Evolutionary conservation across 2,113 vertebrate genomes (phyloP), one percentile per base, ranked within the genome.

Genomic region (Chlorodrepanis virens): DNA sequence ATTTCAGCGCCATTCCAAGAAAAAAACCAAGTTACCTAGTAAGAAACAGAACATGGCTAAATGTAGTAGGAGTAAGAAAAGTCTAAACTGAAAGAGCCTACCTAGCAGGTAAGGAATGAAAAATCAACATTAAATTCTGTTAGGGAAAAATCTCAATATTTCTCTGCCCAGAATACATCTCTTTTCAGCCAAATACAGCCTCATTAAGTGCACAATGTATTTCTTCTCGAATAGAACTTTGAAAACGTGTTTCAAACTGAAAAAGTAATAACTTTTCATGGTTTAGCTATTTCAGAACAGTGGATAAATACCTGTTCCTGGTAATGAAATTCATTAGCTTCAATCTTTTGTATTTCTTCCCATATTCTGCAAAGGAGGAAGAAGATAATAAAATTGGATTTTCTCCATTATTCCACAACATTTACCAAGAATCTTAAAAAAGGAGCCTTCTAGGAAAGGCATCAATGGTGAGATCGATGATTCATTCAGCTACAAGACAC

Each of bases 291-390:
- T 33, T 39, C 57, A 84, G 39, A 59, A 67, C 27, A 95, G 33
- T 52, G 23, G n/a, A 45, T 71, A 47, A 92, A 87, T 98, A 99
- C 99, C 98, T 99, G 99, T 85, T 99, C 99, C 97, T 99, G 99
- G 91, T 99, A 99, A 92, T 98, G 99, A 98, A 99, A 99, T 97
- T 99, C 99, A 94, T 99, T 99, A 28, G 98, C 99, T 94, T 99
- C 99, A 77, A 99, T 99, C 97, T 98, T 99, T 97, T 99, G 99
- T 96, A 99, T 99, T 97, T 99, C 99, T 95, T 99, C 98, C 97
- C 99, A 99, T 97, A 99, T 98, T 97, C 99, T 99, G 76, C 83
- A 91, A 96, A 89, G 54, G 18, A 96, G 61, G 42, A 70, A 94
- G 44, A 69, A 63, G 24, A 90, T 9, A 87, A 74, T 33, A 59